Conservation (phyloP, 2,888 invertebrate genomes). For the Lithophane leautieri region DNA sequence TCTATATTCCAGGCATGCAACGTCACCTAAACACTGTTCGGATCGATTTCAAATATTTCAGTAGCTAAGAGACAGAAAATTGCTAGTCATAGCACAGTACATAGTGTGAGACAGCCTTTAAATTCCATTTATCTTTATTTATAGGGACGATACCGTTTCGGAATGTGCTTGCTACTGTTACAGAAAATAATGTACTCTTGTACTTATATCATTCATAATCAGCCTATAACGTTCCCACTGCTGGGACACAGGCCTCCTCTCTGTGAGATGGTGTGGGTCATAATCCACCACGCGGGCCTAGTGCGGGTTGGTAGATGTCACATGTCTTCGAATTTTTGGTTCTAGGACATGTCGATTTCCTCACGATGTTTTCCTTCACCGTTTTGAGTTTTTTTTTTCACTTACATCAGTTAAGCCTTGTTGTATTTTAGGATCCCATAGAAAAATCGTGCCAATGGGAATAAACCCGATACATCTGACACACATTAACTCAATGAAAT, state of each 20-base stretch:
- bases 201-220: background rate
- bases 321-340: no score
- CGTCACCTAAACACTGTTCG: background rate
- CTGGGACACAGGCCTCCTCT: no score
- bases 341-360: no score
- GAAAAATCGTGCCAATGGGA: background rate
- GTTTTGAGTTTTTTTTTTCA: no score
- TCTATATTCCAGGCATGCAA: background rate
- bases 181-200: slow-evolving; percentile 26
- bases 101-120: slow-evolving; percentile 17
- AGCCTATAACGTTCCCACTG: no score
- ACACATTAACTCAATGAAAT: background rate
- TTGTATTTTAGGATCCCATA: background rate
- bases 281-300: no score
- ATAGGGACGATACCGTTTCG: slow-evolving; percentile 39
- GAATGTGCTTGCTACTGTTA: slow-evolving; percentile 35
- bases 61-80: no score
- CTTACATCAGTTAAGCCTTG: background rate
- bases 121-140: slow-evolving; percentile 35
- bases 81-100: no score
- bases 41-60: background rate
- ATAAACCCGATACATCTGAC: background rate
- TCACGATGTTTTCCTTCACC: no score
- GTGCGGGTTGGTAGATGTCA: no score
- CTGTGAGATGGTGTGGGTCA: no score